phyloP scores from a whole-genome alignment of 2,888 invertebrate genomes.

The Chouioia cunea region DNA sequence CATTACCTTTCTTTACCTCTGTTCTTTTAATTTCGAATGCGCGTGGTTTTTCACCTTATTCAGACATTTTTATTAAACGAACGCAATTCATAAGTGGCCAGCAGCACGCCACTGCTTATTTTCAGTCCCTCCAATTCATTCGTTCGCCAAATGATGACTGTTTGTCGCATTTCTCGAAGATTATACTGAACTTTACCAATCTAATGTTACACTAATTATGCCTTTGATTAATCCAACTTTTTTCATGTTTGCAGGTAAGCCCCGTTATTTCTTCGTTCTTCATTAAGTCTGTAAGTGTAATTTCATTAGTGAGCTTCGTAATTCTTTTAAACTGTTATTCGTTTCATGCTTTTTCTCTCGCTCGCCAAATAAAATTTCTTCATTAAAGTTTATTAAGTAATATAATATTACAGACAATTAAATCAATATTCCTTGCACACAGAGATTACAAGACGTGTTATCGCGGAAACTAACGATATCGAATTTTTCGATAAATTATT shows the following conservation, averaged over 20 bases:
- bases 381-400: no score
- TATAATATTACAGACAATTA: no score
- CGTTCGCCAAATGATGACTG: no score
- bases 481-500: not conserved
- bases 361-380: no score
- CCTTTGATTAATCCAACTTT: not conserved
- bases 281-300: no score
- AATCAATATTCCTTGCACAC: no score
- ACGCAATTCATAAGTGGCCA: not conserved
- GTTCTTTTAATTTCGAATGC: not conserved
- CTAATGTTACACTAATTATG: not conserved
- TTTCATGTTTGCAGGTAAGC: constrained; percentile 27
- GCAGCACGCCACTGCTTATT: no score
- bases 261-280: not conserved
- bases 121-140: no score
- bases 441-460: no score
- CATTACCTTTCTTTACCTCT: not conserved
- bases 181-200: not conserved
- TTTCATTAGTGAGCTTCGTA: no score
- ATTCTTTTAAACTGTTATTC: no score
- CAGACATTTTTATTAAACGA: constrained; percentile 33
- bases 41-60: constrained; percentile 21
- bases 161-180: not conserved
- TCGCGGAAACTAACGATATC: not conserved
- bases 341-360: no score